Base-by-base conservation (phyloP, 1,140 invertebrate genomes). In the Apocrypta bakeri region DNA sequence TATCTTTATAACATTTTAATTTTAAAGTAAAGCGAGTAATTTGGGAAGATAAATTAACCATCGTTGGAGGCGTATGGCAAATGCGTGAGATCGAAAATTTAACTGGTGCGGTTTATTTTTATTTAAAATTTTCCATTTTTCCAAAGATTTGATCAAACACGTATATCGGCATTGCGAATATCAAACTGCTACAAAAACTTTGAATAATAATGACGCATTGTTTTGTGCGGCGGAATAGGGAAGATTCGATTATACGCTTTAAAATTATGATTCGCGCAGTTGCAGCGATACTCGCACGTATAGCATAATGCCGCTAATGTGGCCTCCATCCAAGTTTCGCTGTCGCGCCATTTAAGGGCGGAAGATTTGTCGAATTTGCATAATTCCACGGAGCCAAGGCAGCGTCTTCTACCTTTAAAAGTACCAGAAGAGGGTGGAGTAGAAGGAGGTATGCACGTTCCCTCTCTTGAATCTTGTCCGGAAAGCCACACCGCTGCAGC, bases 361-460 rank as follows among this genome's bases (percentile, higher is more conserved):
- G 25, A 79, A 83, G 82, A 75, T 83, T 83, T 83, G 71, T 83
- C 69, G 77, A 79, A 83, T 84, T 84, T 48, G 83, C 83, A 82
- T 82, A 82, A 74, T 75, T 64, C 64, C 68, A 42, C 63, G 66
- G 80, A 76, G 80, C 29, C 7, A 14, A 33, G 21, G 11, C 42
- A 69, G 40, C 31, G 72, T 74, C 37, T 74, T 81, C 37, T n/a
- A 21, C 48, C 37, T 61, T 74, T 81, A 81, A 81, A 81, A 75
- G 79, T 81, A 69, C 42, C 12, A 17, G 72, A 2, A 8, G 1
- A 29, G 14, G 66, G 29, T n/a, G 7, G 29, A 71, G 37, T n/a
- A 17, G 61, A 33, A 27, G 7, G 56, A 75, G 72, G 68, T 40
- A 17, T 40, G 37, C 11, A 0, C 76, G 2, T 40, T 12, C 37